Percentiles rank a stretch among this genome's conserved stretches.
These are phyloP conservation scores for Saturnia japonica DNA, from an alignment of 2,888 invertebrate genomes.

Conservation along the genomic window DNA sequence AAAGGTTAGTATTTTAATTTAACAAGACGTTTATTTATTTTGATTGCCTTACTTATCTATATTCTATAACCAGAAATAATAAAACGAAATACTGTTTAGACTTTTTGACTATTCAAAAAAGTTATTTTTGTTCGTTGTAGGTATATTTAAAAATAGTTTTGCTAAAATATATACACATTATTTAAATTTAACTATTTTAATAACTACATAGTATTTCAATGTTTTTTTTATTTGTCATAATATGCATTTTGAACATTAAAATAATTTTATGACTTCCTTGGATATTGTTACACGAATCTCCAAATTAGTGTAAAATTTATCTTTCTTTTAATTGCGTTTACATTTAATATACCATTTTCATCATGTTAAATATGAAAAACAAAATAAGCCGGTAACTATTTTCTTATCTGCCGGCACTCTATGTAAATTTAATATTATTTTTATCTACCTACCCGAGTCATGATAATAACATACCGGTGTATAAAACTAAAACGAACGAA, in stretches of 20 bases:
- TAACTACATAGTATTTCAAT: not conserved
- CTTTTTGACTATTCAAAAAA: not conserved
- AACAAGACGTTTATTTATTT: not conserved
- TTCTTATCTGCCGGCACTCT: not conserved
- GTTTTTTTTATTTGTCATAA: not conserved
- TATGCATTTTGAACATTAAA: not conserved
- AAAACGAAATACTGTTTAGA: not conserved
- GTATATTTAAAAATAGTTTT: not conserved
- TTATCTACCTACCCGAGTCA: not conserved
- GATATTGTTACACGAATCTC: not conserved
- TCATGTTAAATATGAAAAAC: not conserved
- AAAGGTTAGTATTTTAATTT: constrained; percentile 56
- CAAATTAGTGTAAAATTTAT: not conserved
- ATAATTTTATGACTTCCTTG: not conserved
- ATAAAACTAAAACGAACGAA: not conserved
- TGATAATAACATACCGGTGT: not conserved
- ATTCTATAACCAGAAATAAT: not conserved
- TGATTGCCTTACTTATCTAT: not conserved
- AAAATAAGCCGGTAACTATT: not conserved
- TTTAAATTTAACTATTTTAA: not conserved
- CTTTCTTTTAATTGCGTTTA: not conserved
- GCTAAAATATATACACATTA: not conserved
- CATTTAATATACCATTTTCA: not conserved
- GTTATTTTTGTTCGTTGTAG: not conserved
- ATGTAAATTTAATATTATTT: not conserved